A percentile compares a stretch with the other conserved stretches of the same genome.
Evolutionary conservation across 2,113 vertebrate genomes (phyloP).

Genomic region (Oreocharis arfaki): DNA sequence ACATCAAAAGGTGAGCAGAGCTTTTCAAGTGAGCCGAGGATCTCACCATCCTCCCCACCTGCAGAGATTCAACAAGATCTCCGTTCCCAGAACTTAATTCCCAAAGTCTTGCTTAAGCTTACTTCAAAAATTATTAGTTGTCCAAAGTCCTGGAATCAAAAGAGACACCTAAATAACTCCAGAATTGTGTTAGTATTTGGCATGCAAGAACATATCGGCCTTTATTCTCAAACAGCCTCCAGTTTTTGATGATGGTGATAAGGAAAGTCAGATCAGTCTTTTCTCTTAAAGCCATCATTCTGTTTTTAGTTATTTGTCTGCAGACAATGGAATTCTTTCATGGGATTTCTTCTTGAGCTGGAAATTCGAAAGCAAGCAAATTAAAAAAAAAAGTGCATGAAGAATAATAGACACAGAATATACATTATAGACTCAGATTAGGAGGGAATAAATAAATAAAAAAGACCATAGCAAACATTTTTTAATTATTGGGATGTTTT

Average conservation of each 20-base stretch:
- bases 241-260: not conserved
- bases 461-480: not conserved
- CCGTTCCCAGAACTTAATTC: not conserved
- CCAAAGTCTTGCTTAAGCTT: not conserved
- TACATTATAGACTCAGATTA: not conserved
- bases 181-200: not conserved
- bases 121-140: not conserved
- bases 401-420: not conserved
- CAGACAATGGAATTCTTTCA: not conserved
- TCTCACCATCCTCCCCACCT: not conserved
- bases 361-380: not conserved
- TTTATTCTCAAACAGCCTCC: not conserved
- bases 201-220: not conserved
- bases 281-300: not conserved
- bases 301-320: not conserved
- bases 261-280: not conserved
- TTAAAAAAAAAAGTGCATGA: too few species aligned
- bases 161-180: not conserved
- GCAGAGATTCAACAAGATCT: not conserved
- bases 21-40: not conserved
- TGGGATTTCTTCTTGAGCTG: not conserved
- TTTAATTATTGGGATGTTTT: not conserved
- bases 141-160: not conserved
- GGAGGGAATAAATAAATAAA: not conserved
- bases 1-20: not conserved